Conservation (phyloP, 2,113 vertebrate genomes). For the Pteronura brasiliensis region DNA sequence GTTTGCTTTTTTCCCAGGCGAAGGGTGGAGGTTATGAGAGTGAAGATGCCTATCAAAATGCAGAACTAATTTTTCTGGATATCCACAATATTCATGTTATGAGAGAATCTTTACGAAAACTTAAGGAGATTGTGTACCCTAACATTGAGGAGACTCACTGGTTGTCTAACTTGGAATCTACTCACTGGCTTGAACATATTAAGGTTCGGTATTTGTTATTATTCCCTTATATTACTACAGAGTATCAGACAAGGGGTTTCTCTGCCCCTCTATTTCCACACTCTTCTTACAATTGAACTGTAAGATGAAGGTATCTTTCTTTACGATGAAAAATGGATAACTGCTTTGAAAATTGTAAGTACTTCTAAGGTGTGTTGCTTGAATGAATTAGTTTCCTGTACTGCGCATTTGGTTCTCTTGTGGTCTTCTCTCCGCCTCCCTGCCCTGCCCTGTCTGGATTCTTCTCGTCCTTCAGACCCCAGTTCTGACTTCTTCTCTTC, state of each 20-base stretch:
- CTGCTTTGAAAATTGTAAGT: not conserved
- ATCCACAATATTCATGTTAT: constrained; percentile 99
- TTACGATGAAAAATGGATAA: not conserved
- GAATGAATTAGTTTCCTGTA: not conserved
- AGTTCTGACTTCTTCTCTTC: not conserved
- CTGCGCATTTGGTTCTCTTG: not conserved
- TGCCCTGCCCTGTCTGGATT: not conserved
- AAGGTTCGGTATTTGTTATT: constrained; percentile 85
- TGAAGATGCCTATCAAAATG: constrained; percentile 98
- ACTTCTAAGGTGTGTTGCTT: not conserved
- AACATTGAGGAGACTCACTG: constrained; percentile 97
- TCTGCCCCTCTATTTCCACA: not conserved
- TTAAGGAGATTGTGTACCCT: constrained; percentile 97
- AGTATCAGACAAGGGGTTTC: not conserved
- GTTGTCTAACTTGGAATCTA: constrained; percentile 97
- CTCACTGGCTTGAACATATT: constrained; percentile 99
- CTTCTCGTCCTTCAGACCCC: not conserved
- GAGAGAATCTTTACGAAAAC: constrained; percentile 95
- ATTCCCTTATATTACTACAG: not conserved
- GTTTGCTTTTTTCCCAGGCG: constrained; percentile 83
- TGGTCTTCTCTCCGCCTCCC: not conserved
- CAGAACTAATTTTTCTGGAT: constrained; percentile 96
- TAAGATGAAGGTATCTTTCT: not conserved
- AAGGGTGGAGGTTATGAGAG: constrained; percentile 98
- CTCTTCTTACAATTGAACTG: not conserved